Evolutionary conservation across 2,888 invertebrate species (phyloP).

Genomic region (Lypha dubia): DNA sequence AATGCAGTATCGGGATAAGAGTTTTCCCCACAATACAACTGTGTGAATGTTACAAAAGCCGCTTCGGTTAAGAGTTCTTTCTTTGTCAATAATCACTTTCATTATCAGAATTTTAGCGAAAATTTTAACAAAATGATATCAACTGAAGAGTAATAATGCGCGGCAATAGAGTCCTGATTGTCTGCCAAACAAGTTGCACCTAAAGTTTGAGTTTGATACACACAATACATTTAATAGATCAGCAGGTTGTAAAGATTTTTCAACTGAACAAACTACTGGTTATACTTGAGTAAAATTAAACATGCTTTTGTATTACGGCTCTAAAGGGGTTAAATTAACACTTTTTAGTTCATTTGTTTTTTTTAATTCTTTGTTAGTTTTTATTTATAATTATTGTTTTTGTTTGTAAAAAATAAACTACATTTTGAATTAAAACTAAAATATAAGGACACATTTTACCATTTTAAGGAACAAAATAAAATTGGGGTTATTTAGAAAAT

Average conservation of each 20-base stretch:
- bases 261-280: constrained; percentile 15
- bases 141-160: too few relatives aligned
- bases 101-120: too few relatives aligned
- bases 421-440: constrained; percentile 49
- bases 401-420: constrained; percentile 44
- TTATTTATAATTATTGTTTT: constrained; percentile 46
- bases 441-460: constrained; percentile 56
- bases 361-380: constrained; percentile 56
- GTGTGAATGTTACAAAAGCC: too few relatives aligned
- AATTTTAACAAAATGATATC: too few relatives aligned
- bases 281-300: constrained; percentile 39
- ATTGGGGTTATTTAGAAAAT: constrained; percentile 25
- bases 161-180: too few relatives aligned
- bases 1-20: too few relatives aligned
- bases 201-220: too few relatives aligned
- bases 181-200: neutral
- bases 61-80: too few relatives aligned
- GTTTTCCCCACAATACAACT: too few relatives aligned
- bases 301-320: constrained; percentile 50
- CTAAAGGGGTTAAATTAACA: constrained; percentile 43
- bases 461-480: constrained; percentile 31
- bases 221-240: neutral
- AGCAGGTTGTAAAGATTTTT: constrained; percentile 12
- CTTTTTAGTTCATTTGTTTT: constrained; percentile 13
- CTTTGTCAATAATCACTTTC: too few relatives aligned